Conservation (phyloP, 2,797 vertebrate genomes). For the Sylvia borin region DNA sequence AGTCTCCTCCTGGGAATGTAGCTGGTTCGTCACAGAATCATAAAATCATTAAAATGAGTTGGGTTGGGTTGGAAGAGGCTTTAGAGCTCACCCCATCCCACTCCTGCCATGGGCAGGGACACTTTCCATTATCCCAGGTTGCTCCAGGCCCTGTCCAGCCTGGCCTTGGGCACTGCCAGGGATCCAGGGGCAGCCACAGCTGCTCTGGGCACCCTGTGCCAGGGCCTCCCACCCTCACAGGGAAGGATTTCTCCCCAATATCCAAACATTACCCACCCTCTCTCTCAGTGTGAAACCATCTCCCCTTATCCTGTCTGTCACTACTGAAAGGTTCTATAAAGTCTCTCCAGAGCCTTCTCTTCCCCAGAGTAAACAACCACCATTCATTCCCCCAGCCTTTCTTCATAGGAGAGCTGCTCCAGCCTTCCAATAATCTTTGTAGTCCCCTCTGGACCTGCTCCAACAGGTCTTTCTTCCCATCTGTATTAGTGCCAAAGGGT, state of each 20-base stretch:
- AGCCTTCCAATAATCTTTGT: too few species aligned
- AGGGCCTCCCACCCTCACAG: not conserved
- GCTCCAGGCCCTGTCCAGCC: accelerated
- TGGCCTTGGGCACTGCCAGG: not conserved
- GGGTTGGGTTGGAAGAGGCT: not conserved
- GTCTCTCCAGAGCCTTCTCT: not conserved
- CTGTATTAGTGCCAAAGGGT: accelerated
- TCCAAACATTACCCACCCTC: too few species aligned
- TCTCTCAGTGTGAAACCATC: not conserved
- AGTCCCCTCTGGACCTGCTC: not conserved
- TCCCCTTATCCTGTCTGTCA: not conserved
- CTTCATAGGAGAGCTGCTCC: not conserved
- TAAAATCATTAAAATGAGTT: not conserved
- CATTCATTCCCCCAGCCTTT: not conserved
- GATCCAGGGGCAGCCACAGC: not conserved
- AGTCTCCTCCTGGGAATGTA: not conserved
- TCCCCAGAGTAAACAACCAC: not conserved
- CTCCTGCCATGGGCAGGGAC: not conserved
- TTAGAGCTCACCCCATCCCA: accelerated
- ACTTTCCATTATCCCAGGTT: accelerated
- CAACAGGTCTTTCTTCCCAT: not conserved
- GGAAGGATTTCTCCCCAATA: not conserved
- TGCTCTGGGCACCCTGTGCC: not conserved
- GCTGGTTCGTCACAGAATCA: accelerated
- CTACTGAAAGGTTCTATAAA: not conserved